These are phyloP conservation scores for Orthonyx spaldingii DNA, from an alignment of 2,113 vertebrate genomes.

Conservation along the genomic window DNA sequence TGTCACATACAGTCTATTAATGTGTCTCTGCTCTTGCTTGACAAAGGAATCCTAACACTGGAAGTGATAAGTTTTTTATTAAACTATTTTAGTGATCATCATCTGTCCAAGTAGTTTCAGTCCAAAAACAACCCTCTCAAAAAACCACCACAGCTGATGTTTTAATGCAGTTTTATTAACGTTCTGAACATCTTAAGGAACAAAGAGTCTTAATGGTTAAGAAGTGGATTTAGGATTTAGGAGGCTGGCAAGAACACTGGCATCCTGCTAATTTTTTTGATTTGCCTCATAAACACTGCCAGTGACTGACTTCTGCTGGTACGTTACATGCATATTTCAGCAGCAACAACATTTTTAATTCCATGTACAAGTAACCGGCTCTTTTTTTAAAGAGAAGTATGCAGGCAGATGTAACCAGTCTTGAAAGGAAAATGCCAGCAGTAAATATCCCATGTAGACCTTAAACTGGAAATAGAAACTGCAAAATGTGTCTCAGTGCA, in stretches of 20 bases:
- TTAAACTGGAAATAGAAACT: not conserved
- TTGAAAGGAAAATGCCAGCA: not conserved
- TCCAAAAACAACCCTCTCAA: fast-evolving
- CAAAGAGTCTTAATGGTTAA: not conserved
- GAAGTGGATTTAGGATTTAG: not conserved
- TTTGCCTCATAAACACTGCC: not conserved
- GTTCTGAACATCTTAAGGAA: not conserved
- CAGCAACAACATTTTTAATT: not conserved
- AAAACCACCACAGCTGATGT: not conserved
- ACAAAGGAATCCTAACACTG: not conserved
- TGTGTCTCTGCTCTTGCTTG: not conserved
- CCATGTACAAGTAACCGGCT: not conserved
- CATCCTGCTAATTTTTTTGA: not conserved
- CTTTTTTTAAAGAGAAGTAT: not conserved
- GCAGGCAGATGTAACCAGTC: not conserved
- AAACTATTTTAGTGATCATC: not conserved
- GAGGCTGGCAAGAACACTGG: not conserved
- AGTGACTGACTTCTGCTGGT: not conserved
- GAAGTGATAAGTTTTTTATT: not conserved
- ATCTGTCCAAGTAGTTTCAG: not conserved
- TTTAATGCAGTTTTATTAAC: not conserved
- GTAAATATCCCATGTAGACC: not conserved
- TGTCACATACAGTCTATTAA: not conserved
- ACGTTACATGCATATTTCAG: constrained; percentile 3
- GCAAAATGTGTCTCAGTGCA: not conserved